Percentiles rank a stretch among this genome's conserved stretches.
Conservation (phyloP, 1,140 invertebrate genomes). For the Andrena cerasifolii region DNA sequence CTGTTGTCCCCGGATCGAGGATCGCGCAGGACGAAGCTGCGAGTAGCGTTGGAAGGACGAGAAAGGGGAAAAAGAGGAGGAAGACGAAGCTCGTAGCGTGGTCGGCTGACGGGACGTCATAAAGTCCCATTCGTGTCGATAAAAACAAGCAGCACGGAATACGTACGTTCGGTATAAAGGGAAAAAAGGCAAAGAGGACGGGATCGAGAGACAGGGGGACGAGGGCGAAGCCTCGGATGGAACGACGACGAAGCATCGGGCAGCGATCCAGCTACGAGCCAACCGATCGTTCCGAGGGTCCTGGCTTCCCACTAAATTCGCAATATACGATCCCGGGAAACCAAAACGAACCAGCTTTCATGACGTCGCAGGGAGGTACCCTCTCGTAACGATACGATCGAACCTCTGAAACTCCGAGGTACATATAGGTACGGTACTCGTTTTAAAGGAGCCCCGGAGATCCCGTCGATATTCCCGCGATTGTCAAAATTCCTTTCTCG, state of each 20-base stretch:
- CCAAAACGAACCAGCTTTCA: conserved; percentile 69
- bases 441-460: conserved; percentile 47
- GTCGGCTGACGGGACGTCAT: conserved; percentile 67
- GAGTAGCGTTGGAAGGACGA: background rate
- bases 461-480: conserved; percentile 14
- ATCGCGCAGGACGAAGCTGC: background rate
- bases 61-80: background rate
- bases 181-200: conserved; percentile 30
- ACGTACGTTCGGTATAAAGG: conserved; percentile 53
- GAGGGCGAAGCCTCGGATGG: too few species aligned
- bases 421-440: conserved; percentile 31
- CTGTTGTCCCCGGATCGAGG: background rate
- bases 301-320: conserved; percentile 70
- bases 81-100: conserved; percentile 27
- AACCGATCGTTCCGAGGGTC: conserved; percentile 70
- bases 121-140: conserved; percentile 70
- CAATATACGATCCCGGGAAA: conserved; percentile 71
- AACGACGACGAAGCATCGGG: conserved; percentile 49
- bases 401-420: conserved; percentile 42
- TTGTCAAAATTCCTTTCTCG: conserved; percentile 34
- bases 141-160: conserved; percentile 69
- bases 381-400: conserved; percentile 67
- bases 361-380: conserved; percentile 62
- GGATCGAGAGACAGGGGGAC: conserved; percentile 19
- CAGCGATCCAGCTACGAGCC: conserved; percentile 64